phyloP scores from a whole-genome alignment of 2,797 vertebrate species.

The Danio kyathit region DNA sequence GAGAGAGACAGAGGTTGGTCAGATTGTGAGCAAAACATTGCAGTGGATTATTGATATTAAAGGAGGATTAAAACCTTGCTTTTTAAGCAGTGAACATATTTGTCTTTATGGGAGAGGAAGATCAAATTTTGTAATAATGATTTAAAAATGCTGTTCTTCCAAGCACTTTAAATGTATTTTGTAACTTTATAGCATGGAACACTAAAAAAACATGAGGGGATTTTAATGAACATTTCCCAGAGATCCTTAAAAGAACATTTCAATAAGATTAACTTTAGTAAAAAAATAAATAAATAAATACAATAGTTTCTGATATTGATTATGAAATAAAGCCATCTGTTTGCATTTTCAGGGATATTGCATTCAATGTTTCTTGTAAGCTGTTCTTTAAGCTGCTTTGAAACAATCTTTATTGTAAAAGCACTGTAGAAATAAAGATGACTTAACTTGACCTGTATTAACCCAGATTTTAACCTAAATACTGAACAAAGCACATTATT shows the following conservation, averaged over 20 bases:
- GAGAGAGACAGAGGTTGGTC: constrained; percentile 92
- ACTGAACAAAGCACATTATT: background rate
- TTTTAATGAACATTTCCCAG: constrained; percentile 1
- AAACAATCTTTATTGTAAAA: too few species aligned
- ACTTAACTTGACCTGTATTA: background rate
- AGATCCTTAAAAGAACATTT: background rate
- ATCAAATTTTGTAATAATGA: background rate
- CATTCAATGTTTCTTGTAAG: background rate
- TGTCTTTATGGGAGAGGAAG: background rate
- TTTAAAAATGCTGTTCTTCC: background rate
- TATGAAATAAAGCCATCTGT: background rate
- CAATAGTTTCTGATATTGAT: background rate
- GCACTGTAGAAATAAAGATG: too few species aligned
- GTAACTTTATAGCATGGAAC: background rate
- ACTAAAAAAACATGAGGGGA: constrained; percentile 6
- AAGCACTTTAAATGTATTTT: constrained; percentile 1
- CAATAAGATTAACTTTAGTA: constrained; percentile 5
- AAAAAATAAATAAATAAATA: background rate
- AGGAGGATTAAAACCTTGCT: background rate
- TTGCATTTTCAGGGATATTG: background rate
- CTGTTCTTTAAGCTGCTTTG: too few species aligned
- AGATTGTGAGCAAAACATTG: constrained; percentile 2
- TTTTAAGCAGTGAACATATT: background rate
- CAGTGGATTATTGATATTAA: background rate
- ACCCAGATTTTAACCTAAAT: constrained; percentile 2